Evolutionary conservation across 2,888 invertebrate species (phyloP), one percentile per base, ranked within the genome.

Genomic region (Xylota segnis): DNA sequence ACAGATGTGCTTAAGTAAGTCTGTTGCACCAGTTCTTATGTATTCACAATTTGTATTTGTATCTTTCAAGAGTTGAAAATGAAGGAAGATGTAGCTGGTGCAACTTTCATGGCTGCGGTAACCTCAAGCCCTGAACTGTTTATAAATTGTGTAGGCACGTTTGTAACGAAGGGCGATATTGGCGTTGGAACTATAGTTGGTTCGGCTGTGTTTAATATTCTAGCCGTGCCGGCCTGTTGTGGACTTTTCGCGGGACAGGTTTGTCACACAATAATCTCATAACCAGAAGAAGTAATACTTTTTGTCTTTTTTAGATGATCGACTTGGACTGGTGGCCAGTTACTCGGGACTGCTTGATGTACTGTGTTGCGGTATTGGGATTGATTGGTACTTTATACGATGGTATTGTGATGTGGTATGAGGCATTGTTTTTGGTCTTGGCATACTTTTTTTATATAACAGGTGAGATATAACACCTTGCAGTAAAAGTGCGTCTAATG

Each of bases 31-130:
- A n/a, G 7, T 50, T 96, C 0, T 2, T 18, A 9, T 29, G 68
- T 59, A 9, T 34, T 50, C 29, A 59, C 71, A 43, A n/a, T n/a
- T 61, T 52, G 4, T 52, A 59, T 71, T 65, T 37, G 45, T 12
- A 10, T 23, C 9, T 79, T 90, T 92, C 37, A 92, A 96, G 96
- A 95, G 82, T 91, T 96, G 88, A 95, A 96, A 90, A 96, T 96
- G 95, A 95, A 96, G 45, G 95, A 96, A 89, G 98, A 98, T 92
- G 97, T 98, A 82, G 97, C 97, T 18, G 98, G 97, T 10, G 98
- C 98, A 59, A 98, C 98, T 2, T 97, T 98, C 91, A 98, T 98
- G 98, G 98, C 98, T n/a, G 96, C 97, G 6, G 98, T 97, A 32
- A 97, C 97, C 27, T 97, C 97, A 45, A 96, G 97, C 14, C 98